phyloP scores from a whole-genome alignment of 2,888 invertebrate species.

The Hanleya hanleyi region DNA sequence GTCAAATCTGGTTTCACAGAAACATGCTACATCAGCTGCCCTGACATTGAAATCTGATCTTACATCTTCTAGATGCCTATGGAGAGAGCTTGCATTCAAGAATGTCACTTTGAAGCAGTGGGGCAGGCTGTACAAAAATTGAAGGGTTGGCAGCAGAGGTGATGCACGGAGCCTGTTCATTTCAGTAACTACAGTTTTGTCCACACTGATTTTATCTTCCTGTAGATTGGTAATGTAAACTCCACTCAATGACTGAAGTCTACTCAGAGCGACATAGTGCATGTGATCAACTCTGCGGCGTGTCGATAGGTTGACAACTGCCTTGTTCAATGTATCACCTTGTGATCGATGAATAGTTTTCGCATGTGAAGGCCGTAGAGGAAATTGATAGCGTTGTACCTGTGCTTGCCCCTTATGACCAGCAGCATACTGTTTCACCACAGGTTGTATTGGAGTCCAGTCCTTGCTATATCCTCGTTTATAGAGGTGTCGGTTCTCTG shows the following conservation, averaged over 20 bases:
- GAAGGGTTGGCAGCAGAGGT: slow-evolving; percentile 3
- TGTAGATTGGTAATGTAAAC: no score
- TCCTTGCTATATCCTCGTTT: no score
- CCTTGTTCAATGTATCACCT: slow-evolving; percentile 22
- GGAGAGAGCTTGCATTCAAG: no score
- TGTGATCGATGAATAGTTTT: slow-evolving; percentile 34
- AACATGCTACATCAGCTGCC: slow-evolving; percentile 20
- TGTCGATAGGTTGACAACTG: slow-evolving; percentile 23
- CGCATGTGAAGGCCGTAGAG: slow-evolving; percentile 21
- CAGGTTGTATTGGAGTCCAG: slow-evolving; percentile 26
- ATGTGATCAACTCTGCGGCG: no score
- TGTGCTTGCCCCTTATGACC: slow-evolving; percentile 23
- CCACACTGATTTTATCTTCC: no score
- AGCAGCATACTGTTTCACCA: slow-evolving; percentile 22
- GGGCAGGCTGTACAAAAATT: slow-evolving; percentile 7
- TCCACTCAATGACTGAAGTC: neutral
- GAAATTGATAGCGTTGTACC: slow-evolving; percentile 28
- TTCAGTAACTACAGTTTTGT: no score
- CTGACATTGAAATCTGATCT: no score
- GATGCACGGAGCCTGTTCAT: no score
- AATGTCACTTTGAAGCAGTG: slow-evolving; percentile 10
- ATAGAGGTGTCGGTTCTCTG: no score
- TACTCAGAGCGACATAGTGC: slow-evolving; percentile 28
- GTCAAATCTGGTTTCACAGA: slow-evolving; percentile 27
- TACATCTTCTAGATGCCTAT: no score